These are phyloP conservation scores for Cataglyphis hispanica DNA, from an alignment of 1,140 invertebrate genomes.

Conservation along the genomic window DNA sequence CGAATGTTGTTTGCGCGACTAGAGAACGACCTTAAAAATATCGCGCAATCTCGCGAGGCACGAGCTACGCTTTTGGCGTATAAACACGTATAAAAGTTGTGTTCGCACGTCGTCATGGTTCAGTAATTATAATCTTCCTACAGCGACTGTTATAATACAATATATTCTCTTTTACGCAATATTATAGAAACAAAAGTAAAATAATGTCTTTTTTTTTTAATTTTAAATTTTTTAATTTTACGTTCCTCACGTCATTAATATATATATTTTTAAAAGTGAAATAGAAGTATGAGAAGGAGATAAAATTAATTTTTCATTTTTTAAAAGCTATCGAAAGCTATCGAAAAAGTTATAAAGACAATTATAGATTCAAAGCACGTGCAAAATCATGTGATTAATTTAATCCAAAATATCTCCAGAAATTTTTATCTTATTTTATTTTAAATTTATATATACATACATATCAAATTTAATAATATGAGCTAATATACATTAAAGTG, in stretches of 20 bases:
- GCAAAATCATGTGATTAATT: not conserved
- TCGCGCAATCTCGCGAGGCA: constrained; percentile 31
- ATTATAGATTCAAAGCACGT: not conserved
- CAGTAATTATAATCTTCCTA: not conserved
- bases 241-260: not conserved
- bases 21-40: constrained; percentile 39
- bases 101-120: not conserved
- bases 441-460: not conserved
- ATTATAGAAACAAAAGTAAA: not conserved
- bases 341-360: not conserved
- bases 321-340: not conserved
- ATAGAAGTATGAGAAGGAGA: not conserved
- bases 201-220: not conserved
- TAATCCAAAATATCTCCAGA: not conserved
- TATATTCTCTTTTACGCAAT: not conserved
- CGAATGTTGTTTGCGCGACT: constrained; percentile 32
- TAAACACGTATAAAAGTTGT: constrained; percentile 6
- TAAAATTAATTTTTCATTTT: constrained; percentile 9
- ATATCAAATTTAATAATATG: not conserved
- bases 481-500: too few relatives aligned
- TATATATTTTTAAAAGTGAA: not conserved
- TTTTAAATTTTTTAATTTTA: too few relatives aligned
- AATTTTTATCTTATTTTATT: not conserved
- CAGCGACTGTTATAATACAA: not conserved
- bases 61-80: not conserved